Percentiles rank a stretch among this genome's conserved stretches.
These are phyloP conservation scores for Rhingia rostrata DNA, from an alignment of 2,888 invertebrate species.

Conservation along the genomic window DNA sequence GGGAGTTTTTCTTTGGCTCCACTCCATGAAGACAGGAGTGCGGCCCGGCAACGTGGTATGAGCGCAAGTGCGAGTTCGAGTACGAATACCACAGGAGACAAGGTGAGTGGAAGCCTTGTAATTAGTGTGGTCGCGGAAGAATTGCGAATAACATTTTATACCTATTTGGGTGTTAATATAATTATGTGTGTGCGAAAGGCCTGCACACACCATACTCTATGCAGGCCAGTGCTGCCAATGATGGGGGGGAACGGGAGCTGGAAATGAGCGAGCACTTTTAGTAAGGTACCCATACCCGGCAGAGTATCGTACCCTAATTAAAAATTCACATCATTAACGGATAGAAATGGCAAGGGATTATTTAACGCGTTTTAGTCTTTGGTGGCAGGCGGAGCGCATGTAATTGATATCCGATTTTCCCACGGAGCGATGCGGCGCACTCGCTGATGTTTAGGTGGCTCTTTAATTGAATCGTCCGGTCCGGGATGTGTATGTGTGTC, in stretches of 20 bases:
- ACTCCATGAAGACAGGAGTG: background rate
- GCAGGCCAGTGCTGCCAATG: background rate
- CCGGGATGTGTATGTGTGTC: slow-evolving; percentile 52
- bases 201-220: background rate
- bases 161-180: slow-evolving; percentile 75
- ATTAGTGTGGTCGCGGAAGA: slow-evolving; percentile 72
- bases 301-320: slow-evolving; percentile 63
- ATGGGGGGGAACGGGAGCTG: background rate
- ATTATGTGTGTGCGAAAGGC: slow-evolving; percentile 60
- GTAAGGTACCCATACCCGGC: slow-evolving; percentile 55
- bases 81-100: slow-evolving; percentile 40
- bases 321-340: slow-evolving; percentile 75
- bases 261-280: slow-evolving; percentile 66
- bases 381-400: slow-evolving; percentile 65
- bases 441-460: slow-evolving; percentile 59
- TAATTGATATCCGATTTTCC: slow-evolving; percentile 74
- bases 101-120: slow-evolving; percentile 62
- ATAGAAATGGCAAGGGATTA: slow-evolving; percentile 52
- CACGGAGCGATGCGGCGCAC: slow-evolving; percentile 49
- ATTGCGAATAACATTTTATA: slow-evolving; percentile 70
- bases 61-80: background rate
- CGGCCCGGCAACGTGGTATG: background rate
- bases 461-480: slow-evolving; percentile 70
- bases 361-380: slow-evolving; percentile 58
- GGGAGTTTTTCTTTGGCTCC: slow-evolving; percentile 57